Evolutionary conservation across 2,888 invertebrate species (phyloP), one percentile per base, ranked within the genome.

Genomic region (Cataglyphis cursor): DNA sequence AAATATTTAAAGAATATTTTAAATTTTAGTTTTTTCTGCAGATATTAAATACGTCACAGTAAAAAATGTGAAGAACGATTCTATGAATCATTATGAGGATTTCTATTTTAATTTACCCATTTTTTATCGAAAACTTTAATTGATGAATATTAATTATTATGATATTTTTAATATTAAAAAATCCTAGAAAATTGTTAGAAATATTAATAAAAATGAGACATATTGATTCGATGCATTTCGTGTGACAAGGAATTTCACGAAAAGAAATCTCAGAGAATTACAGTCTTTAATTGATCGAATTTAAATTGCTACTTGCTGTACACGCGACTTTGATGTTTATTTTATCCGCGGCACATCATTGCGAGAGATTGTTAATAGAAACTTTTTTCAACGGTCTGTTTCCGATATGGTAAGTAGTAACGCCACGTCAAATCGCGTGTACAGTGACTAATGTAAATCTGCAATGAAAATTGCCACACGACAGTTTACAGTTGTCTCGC

Each of bases 301-400:
- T 78, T 59, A 80, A 59, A 72, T 80, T 48, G 61, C 24, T 61
- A 35, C 48, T 72, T n/a, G 12, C 8, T 12, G 24, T 48, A 44
- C 76, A 66, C 68, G 76, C 57, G 54, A 57, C 21, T 76, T 41
- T 15, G n/a, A 10, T 68, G 41, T 57, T 76, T 68, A 38, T 5
- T 68, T 41, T 62, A 68, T 57, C 48, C 78, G 59, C 41, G 54
- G 31, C 57, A 44, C 70, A 66, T 57, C 44, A 31, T 44, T 44
- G 59, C 78, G 41, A 18, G 57, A 68, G 78, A 28, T 57, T 44
- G 68, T 70, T 66, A 72, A 70, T 80, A 80, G 38, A 80, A 61
- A 72, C 35, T 72, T 72, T 59, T 80, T 59, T 15, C 57, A 41
- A n/a, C 28, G n/a, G 28, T 10, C 51, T 15, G 59, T 35, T 59